phyloP scores from a whole-genome alignment of 30 jellyfish, hydroid and myxozoan species.

The Haliclystus octoradiatus region DNA sequence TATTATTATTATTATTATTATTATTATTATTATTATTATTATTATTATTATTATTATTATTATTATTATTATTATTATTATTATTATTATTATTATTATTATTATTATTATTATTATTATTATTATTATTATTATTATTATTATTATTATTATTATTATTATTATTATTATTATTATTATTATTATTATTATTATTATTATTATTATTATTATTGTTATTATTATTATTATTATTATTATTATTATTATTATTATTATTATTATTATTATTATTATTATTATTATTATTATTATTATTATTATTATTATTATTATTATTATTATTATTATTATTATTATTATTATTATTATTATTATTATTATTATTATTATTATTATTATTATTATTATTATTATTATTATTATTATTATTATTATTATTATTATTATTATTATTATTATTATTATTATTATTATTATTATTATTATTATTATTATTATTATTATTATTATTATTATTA shows the following conservation, averaged over 20 bases:
- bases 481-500: no score
- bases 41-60: not conserved
- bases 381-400: not conserved
- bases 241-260: not conserved
- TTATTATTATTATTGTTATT: no score
- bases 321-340: not conserved
- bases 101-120: not conserved
- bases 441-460: not conserved
- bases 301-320: not conserved
- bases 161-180: not conserved
- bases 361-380: not conserved
- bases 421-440: not conserved
- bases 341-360: not conserved
- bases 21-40: not conserved
- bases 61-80: not conserved
- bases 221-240: no score
- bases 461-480: no score
- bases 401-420: not conserved
- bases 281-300: not conserved
- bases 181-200: not conserved
- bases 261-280: not conserved
- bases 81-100: not conserved
- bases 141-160: not conserved
- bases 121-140: not conserved
- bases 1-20: not conserved